These are phyloP conservation scores for Pherbina coryleti DNA, from an alignment of 2,888 invertebrate species.

Conservation along the genomic window DNA sequence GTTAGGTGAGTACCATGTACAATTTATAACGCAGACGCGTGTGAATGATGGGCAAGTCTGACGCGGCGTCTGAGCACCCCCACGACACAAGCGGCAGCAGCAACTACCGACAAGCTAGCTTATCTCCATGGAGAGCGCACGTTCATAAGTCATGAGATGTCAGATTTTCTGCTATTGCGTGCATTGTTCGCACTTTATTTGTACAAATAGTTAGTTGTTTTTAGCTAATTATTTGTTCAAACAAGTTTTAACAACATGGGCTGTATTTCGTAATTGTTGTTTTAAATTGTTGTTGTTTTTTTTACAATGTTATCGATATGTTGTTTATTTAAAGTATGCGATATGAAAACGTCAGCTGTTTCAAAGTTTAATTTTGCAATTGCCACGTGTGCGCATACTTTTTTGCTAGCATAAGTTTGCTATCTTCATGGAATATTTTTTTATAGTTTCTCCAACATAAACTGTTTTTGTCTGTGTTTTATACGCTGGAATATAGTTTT, in stretches of 20 bases:
- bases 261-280: conserved; percentile 37
- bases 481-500: background rate
- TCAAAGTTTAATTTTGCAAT: background rate
- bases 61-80: background rate
- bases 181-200: conserved; percentile 47
- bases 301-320: background rate
- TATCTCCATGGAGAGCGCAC: background rate
- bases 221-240: conserved; percentile 54
- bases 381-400: background rate
- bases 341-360: background rate
- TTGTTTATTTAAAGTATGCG: background rate
- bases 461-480: background rate
- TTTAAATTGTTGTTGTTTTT: too few relatives aligned
- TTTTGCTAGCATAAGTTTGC: background rate
- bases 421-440: background rate
- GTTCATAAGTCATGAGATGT: conserved; percentile 50
- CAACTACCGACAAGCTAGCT: background rate
- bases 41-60: background rate
- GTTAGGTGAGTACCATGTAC: conserved; percentile 81
- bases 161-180: conserved; percentile 21
- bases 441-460: too few relatives aligned
- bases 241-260: conserved; percentile 44
- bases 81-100: background rate
- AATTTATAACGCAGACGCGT: background rate
- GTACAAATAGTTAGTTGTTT: conserved; percentile 55